Conservation (phyloP, 2,113 vertebrate species). For the Kryptolebias marmoratus region DNA sequence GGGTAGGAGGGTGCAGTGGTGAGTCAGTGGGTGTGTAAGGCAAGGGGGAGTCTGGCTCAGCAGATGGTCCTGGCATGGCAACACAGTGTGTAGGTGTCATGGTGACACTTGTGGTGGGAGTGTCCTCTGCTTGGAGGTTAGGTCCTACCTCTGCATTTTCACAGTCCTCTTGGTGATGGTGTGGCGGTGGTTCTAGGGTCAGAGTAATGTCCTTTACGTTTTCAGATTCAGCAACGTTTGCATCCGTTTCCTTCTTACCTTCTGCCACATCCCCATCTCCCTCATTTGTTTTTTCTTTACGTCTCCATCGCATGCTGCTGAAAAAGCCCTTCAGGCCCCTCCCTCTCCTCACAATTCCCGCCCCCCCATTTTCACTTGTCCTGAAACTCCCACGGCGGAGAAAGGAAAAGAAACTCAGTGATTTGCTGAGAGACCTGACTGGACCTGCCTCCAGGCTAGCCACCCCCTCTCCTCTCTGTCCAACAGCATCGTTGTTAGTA, state of each 20-base stretch:
- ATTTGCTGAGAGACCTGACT: conserved; percentile 88
- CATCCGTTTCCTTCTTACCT: conserved; percentile 70
- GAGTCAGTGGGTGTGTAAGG: conserved; percentile 71
- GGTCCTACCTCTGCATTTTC: conserved; percentile 52
- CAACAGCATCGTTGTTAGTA: conserved; percentile 78
- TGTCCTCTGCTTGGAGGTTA: conserved; percentile 45
- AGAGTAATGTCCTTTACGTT: conserved; percentile 82
- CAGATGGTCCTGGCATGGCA: conserved; percentile 67
- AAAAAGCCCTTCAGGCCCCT: conserved; percentile 90
- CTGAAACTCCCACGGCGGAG: conserved; percentile 85
- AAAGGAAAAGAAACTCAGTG: conserved; percentile 93
- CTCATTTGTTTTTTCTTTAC: conserved; percentile 83
- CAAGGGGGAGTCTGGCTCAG: conserved; percentile 61
- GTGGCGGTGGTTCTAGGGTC: conserved; percentile 76
- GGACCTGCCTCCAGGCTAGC: conserved; percentile 68
- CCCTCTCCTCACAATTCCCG: conserved; percentile 85
- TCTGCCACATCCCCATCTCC: conserved; percentile 72
- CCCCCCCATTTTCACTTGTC: conserved; percentile 78
- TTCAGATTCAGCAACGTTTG: conserved; percentile 73
- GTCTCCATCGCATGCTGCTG: conserved; percentile 91
- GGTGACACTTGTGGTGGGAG: conserved; percentile 53
- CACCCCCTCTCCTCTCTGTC: conserved; percentile 82
- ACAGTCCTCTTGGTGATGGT: conserved; percentile 65
- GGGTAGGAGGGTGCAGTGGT: conserved; percentile 51
- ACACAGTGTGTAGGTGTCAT: conserved; percentile 68